Conservation (phyloP, 2,888 invertebrate genomes). For the Cryptophagus acutangulus region DNA sequence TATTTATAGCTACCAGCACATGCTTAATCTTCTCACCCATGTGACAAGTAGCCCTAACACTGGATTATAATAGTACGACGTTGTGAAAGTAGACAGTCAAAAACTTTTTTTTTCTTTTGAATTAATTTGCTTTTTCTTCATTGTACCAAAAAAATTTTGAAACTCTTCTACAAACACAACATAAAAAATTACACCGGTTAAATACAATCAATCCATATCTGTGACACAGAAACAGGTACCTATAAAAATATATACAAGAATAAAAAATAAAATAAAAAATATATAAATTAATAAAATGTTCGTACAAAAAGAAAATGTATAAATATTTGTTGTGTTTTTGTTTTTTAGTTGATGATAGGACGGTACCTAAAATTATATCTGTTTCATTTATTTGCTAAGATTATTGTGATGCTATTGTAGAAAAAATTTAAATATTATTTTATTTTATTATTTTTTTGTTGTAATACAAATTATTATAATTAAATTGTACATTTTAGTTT, state of each 20-base stretch:
- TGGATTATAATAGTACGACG: constrained; percentile 37
- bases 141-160: too few relatives aligned
- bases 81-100: constrained; percentile 9
- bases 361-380: constrained; percentile 24
- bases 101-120: constrained; percentile 14
- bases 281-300: constrained; percentile 13
- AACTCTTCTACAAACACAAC: constrained; percentile 20
- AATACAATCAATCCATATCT: constrained; percentile 40
- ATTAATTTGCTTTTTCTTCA: constrained; percentile 6
- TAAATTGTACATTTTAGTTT: too few relatives aligned
- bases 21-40: constrained; percentile 28
- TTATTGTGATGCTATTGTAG: constrained; percentile 27
- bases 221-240: constrained; percentile 47
- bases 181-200: constrained; percentile 39
- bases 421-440: too few relatives aligned
- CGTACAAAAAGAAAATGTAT: constrained; percentile 1
- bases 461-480: too few relatives aligned
- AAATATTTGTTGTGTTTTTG: too few relatives aligned
- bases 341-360: constrained; percentile 15
- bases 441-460: too few relatives aligned
- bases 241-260: constrained; percentile 43
- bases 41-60: constrained; percentile 43
- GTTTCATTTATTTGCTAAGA: constrained; percentile 17
- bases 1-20: constrained; percentile 42
- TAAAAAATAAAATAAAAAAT: constrained; percentile 25